phyloP scores from a whole-genome alignment of 1,140 invertebrate genomes.

The Metopolophium dirhodum region DNA sequence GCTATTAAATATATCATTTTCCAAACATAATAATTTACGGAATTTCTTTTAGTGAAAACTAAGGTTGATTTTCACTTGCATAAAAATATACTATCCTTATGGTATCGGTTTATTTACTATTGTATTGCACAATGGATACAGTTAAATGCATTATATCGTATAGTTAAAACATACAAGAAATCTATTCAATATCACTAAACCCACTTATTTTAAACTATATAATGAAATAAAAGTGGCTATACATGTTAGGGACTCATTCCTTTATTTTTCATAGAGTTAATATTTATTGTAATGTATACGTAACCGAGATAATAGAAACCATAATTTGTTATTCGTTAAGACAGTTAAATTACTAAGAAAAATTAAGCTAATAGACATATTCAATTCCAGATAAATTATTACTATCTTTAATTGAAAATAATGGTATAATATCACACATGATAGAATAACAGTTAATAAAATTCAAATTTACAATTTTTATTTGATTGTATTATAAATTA shows the following conservation, averaged over 20 bases:
- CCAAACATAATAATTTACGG: not conserved
- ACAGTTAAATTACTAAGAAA: not conserved
- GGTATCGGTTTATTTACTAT: slow-evolving; percentile 24
- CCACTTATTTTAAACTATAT: not conserved
- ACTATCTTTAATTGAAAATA: not conserved
- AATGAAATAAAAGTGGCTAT: slow-evolving; percentile 9
- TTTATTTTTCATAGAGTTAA: not conserved
- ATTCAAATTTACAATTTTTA: not conserved
- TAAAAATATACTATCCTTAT: slow-evolving; percentile 6
- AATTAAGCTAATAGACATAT: not conserved
- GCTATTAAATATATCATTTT: slow-evolving; percentile 25
- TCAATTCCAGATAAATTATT: not conserved
- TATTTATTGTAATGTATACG: not conserved
- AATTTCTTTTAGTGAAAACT: slow-evolving; percentile 3
- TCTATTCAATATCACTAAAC: slow-evolving; percentile 20
- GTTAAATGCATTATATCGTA: not conserved
- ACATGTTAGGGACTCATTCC: not conserved
- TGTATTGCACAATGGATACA: slow-evolving; percentile 1
- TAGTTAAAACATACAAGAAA: not conserved
- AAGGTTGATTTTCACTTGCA: not conserved
- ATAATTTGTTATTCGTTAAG: not conserved
- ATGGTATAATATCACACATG: not conserved
- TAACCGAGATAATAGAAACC: not conserved
- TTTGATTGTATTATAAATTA: not conserved
- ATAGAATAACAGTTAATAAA: not conserved